Evolutionary conservation across 2,797 vertebrate species (phyloP).

Genomic region (Petrocephalus sullivani): DNA sequence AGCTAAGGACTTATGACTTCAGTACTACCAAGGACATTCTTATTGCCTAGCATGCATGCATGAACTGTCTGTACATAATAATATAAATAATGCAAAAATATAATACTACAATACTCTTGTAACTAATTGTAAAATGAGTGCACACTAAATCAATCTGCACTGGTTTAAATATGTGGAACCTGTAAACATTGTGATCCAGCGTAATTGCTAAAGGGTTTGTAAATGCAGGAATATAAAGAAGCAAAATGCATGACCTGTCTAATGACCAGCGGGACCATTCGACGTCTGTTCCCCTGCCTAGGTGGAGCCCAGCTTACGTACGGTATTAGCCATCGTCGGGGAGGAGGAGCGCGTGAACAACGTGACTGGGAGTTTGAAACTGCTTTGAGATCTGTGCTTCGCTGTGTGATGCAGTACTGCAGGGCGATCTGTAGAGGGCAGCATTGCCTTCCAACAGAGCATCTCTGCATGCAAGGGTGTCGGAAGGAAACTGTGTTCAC

Average conservation of each 20-base stretch:
- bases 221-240: neutral
- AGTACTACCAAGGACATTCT: neutral
- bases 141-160: neutral
- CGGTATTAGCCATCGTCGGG: slow-evolving; percentile 72
- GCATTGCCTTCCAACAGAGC: slow-evolving; percentile 45
- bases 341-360: slow-evolving; percentile 75
- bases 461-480: slow-evolving; percentile 42
- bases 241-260: neutral
- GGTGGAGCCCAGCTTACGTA: slow-evolving; percentile 71
- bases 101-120: neutral
- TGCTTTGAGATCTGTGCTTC: slow-evolving; percentile 55
- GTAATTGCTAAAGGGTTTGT: neutral
- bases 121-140: neutral
- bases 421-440: slow-evolving; percentile 52
- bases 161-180: neutral
- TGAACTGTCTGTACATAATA: neutral
- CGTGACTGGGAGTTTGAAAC: slow-evolving; percentile 74
- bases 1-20: neutral
- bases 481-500: slow-evolving; percentile 5
- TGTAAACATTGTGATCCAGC: neutral
- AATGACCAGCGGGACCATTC: neutral
- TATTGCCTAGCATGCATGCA: neutral
- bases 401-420: slow-evolving; percentile 41
- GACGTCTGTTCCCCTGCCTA: slow-evolving; percentile 33
- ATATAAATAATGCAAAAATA: neutral